These are phyloP conservation scores for Muschampia plurimacula DNA, from an alignment of 2,888 invertebrate species.

Conservation along the genomic window DNA sequence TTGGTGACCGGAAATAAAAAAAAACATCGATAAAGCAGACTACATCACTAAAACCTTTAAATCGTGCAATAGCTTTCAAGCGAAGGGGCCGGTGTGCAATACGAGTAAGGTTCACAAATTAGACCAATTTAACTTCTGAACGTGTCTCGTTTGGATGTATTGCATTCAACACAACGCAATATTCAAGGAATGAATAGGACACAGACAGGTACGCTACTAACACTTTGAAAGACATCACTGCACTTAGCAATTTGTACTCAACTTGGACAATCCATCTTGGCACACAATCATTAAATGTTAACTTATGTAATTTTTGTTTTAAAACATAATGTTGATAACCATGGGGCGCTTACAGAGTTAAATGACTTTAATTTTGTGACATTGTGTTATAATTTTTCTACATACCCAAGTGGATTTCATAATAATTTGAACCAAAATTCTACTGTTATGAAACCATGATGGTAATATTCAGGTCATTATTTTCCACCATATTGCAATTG, in stretches of 20 bases:
- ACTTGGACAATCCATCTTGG: background rate
- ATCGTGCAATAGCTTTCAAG: conserved; percentile 70
- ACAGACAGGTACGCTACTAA: conserved; percentile 3
- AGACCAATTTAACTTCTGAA: conserved; percentile 81
- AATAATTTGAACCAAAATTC: too few species aligned
- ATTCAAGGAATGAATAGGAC: conserved; percentile 54
- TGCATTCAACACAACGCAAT: conserved; percentile 45
- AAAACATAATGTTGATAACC: too few species aligned
- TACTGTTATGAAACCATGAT: too few species aligned
- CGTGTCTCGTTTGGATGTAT: conserved; percentile 63
- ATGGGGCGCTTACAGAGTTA: too few species aligned
- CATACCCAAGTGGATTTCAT: too few species aligned
- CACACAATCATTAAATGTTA: background rate
- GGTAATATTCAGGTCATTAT: too few species aligned
- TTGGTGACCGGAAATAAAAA: background rate
- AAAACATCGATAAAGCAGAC: conserved; percentile 6
- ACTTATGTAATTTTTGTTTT: too few species aligned
- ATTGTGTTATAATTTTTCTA: too few species aligned
- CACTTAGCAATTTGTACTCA: conserved; percentile 9
- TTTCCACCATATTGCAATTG: too few species aligned
- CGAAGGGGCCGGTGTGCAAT: conserved; percentile 67
- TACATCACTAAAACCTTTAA: conserved; percentile 60
- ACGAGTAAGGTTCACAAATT: conserved; percentile 72
- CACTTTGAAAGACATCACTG: conserved; percentile 19
- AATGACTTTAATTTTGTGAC: too few species aligned